Evolutionary conservation across 1,140 invertebrate genomes (phyloP).

Genomic region (Aricia agestis): DNA sequence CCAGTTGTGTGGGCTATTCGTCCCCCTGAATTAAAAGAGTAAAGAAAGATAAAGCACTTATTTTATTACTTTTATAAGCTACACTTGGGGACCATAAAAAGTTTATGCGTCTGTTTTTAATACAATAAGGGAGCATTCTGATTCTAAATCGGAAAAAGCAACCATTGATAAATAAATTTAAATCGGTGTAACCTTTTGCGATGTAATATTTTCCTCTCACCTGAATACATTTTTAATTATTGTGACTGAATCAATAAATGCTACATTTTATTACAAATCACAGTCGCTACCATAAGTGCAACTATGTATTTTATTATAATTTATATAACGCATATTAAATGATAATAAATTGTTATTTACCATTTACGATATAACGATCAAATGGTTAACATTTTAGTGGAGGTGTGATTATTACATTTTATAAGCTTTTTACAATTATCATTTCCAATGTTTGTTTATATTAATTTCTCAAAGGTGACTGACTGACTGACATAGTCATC

Average conservation of each 20-base stretch:
- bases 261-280: neutral
- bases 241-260: neutral
- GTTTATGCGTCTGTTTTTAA: too few relatives aligned
- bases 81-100: too few relatives aligned
- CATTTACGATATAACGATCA: neutral
- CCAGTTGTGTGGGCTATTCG: too few relatives aligned
- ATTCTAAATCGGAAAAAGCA: neutral
- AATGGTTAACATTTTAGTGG: neutral
- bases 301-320: neutral
- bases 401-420: neutral
- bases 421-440: neutral
- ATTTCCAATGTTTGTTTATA: too few relatives aligned
- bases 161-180: neutral
- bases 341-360: neutral
- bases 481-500: too few relatives aligned
- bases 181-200: conserved; percentile 4
- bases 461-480: too few relatives aligned
- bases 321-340: neutral
- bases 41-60: too few relatives aligned
- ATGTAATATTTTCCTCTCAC: neutral
- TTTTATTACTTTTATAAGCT: too few relatives aligned
- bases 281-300: neutral
- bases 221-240: conserved; percentile 8
- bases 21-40: too few relatives aligned
- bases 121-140: too few relatives aligned